These are phyloP conservation scores for Toxotes lorentzi DNA, from an alignment of 2,797 vertebrate species.

Conservation along the genomic window DNA sequence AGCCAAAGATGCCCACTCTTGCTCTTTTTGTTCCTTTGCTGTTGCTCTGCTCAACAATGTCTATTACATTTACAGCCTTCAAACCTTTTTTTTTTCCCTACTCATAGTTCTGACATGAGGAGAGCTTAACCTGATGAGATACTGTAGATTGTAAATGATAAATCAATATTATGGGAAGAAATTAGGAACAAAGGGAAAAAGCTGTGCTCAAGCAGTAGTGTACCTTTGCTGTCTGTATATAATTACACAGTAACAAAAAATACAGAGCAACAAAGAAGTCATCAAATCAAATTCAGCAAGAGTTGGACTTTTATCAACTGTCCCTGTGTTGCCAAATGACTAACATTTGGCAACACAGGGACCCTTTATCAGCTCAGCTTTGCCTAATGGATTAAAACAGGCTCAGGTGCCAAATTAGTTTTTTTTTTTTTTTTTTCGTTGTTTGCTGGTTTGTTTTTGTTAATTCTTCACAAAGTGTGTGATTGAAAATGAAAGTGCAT, in stretches of 20 bases:
- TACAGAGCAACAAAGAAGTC: background rate
- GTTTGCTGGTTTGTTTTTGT: constrained; percentile 7
- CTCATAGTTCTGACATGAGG: constrained; percentile 25
- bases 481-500: constrained; percentile 28
- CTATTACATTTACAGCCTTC: constrained; percentile 48
- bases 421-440: constrained; percentile 19
- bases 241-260: constrained; percentile 14
- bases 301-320: constrained; percentile 22
- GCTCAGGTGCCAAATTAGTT: background rate
- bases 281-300: constrained; percentile 6
- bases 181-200: background rate
- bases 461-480: constrained; percentile 19
- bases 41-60: constrained; percentile 42
- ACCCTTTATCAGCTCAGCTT: constrained; percentile 14
- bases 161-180: background rate
- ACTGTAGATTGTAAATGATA: constrained; percentile 25
- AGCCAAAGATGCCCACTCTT: constrained; percentile 78
- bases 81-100: constrained; percentile 1
- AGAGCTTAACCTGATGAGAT: constrained; percentile 20
- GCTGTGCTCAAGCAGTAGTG: background rate
- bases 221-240: background rate
- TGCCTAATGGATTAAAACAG: constrained; percentile 19
- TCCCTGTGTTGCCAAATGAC: no score
- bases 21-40: constrained; percentile 63
- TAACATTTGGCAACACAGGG: background rate